Evolutionary conservation across 2,113 vertebrate genomes (phyloP).

Genomic region (Silurus glanis): DNA sequence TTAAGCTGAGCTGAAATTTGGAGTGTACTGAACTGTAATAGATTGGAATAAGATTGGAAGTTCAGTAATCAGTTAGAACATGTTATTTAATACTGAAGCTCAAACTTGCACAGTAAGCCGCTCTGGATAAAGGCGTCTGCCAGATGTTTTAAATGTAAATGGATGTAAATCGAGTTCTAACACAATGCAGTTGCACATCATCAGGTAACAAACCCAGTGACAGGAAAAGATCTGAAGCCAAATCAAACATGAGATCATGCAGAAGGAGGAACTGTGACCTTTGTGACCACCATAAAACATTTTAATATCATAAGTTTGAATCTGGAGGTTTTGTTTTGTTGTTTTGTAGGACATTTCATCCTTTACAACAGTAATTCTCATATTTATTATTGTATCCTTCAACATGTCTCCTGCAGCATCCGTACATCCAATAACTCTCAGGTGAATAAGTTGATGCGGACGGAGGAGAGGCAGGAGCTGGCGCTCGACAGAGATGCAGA

Average conservation of each 20-base stretch:
- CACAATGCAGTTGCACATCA: neutral
- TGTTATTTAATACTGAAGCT: too few relatives aligned
- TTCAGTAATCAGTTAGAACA: too few relatives aligned
- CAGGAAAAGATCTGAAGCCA: neutral
- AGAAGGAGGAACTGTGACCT: neutral
- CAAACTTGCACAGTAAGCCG: too few relatives aligned
- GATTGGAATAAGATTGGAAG: too few relatives aligned
- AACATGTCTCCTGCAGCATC: conserved; percentile 67
- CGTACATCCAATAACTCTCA: conserved; percentile 85
- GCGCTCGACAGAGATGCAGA: neutral
- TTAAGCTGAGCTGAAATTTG: too few relatives aligned
- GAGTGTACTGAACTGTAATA: too few relatives aligned
- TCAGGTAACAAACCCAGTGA: neutral
- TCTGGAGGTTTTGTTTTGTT: neutral
- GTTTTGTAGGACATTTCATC: neutral
- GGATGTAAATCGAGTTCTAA: neutral
- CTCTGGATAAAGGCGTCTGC: too few relatives aligned
- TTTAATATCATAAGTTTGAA: neutral
- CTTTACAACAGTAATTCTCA: neutral
- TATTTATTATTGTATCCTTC: neutral
- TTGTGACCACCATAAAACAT: neutral
- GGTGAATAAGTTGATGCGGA: conserved; percentile 91
- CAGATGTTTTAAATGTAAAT: too few relatives aligned
- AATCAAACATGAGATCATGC: neutral
- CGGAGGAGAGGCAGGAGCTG: conserved; percentile 71